These are phyloP conservation scores for Ameiurus melas DNA, from an alignment of 2,113 vertebrate species.

Conservation along the genomic window DNA sequence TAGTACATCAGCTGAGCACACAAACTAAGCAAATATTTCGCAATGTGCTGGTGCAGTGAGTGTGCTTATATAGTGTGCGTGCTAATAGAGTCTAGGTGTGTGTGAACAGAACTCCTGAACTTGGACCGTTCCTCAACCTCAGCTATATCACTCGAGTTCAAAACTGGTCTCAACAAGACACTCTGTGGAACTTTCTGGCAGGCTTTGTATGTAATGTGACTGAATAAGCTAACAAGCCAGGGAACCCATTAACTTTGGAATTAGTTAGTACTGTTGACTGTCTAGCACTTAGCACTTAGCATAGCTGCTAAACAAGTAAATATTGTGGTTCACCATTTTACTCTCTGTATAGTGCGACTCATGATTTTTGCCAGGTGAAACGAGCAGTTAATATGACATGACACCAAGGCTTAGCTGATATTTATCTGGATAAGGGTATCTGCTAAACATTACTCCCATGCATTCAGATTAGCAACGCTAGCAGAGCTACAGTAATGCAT, in stretches of 20 bases:
- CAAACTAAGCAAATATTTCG: too few species aligned
- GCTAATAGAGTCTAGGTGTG: not conserved
- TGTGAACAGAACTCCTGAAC: not conserved
- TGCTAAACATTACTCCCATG: conserved; percentile 52
- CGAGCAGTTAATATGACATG: not conserved
- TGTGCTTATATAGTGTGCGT: not conserved
- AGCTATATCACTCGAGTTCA: not conserved
- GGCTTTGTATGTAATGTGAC: not conserved
- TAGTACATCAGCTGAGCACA: too few species aligned
- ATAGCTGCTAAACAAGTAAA: not conserved
- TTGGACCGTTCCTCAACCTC: not conserved
- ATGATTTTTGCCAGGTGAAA: not conserved
- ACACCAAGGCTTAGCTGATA: not conserved
- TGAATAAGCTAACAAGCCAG: not conserved
- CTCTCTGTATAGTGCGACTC: not conserved
- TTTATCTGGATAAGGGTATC: conserved; percentile 21
- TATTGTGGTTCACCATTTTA: not conserved
- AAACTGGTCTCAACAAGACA: not conserved
- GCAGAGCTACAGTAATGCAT: conserved; percentile 49
- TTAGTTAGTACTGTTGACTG: not conserved
- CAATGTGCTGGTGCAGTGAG: not conserved
- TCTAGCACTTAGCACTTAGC: not conserved
- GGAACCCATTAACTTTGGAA: not conserved
- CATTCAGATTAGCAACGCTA: conserved; percentile 57
- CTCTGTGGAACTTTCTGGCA: not conserved